Conservation (phyloP, 2,797 vertebrate genomes). For the Silurus lanzhouensis region DNA sequence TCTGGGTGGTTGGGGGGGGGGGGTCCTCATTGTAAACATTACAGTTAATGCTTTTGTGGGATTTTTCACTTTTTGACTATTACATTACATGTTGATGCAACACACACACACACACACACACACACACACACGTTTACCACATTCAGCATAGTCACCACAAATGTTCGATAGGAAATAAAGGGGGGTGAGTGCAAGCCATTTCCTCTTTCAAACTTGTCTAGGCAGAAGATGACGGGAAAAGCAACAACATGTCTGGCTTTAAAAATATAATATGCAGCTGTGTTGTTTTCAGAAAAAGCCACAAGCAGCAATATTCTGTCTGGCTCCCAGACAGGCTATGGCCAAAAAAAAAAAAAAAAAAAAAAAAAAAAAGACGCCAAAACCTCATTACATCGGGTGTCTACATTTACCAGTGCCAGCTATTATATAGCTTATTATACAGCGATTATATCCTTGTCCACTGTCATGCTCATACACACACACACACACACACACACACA, state of each 20-base stretch:
- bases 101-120: constrained; percentile 9
- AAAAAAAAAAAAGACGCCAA: constrained; percentile 13
- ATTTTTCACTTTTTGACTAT: not conserved
- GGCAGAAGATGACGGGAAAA: constrained; percentile 71
- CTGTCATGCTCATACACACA: no score
- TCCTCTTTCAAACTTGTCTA: constrained; percentile 69
- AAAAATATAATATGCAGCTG: constrained; percentile 55
- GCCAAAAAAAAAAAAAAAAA: not conserved
- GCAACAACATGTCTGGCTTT: constrained; percentile 67
- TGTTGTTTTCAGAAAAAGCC: constrained; percentile 56
- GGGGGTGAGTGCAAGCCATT: constrained; percentile 57
- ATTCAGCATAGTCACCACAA: constrained; percentile 55
- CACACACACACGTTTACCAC: constrained; percentile 1
- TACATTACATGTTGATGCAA: constrained; percentile 27
- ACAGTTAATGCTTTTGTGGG: not conserved
- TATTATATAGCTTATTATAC: not conserved
- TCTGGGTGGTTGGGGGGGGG: no score
- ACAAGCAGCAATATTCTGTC: constrained; percentile 53
- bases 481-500: not conserved
- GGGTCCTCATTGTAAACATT: not conserved
- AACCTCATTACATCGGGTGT: constrained; percentile 30
- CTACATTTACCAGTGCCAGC: constrained; percentile 31
- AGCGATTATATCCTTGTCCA: constrained; percentile 2
- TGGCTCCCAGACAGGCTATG: constrained; percentile 43
- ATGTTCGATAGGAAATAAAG: constrained; percentile 43